Conservation (phyloP, 2,888 invertebrate species). For the Hypena proboscidalis region DNA sequence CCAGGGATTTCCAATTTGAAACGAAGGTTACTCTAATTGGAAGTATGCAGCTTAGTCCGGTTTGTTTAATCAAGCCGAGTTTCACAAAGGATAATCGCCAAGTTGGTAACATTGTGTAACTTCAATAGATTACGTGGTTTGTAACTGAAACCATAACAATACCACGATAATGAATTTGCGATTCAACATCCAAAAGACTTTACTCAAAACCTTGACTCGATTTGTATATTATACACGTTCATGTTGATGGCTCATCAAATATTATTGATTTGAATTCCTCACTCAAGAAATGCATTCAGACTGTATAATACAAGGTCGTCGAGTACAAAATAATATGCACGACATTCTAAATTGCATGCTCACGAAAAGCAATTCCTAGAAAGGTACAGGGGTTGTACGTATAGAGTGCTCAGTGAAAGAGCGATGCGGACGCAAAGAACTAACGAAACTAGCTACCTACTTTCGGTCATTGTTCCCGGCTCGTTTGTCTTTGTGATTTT, state of each 20-base stretch:
- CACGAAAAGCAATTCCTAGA: slow-evolving; percentile 39
- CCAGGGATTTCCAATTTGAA: neutral
- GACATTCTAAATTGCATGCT: slow-evolving; percentile 32
- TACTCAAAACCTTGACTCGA: slow-evolving; percentile 13
- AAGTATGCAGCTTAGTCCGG: neutral
- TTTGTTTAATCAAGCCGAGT: neutral
- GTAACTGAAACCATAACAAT: slow-evolving; percentile 1
- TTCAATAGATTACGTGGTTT: slow-evolving; percentile 2
- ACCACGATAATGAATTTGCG: neutral
- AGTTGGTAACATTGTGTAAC: neutral
- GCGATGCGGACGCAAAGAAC: slow-evolving; percentile 36
- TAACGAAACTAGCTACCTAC: slow-evolving; percentile 44
- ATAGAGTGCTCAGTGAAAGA: slow-evolving; percentile 29
- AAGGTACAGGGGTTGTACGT: slow-evolving; percentile 37
- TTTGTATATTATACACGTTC: slow-evolving; percentile 2
- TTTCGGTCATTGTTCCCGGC: slow-evolving; percentile 55
- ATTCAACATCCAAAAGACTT: slow-evolving; percentile 3
- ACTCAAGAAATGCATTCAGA: slow-evolving; percentile 19
- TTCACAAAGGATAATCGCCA: neutral
- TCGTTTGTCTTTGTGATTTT: slow-evolving; percentile 58
- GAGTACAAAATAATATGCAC: slow-evolving; percentile 21
- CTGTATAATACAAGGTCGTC: slow-evolving; percentile 21
- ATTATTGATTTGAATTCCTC: slow-evolving; percentile 21
- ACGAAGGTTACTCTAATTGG: neutral
- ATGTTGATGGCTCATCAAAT: slow-evolving; percentile 10